Evolutionary conservation across 2,113 vertebrate genomes (phyloP), one percentile per base, ranked within the genome.

Genomic region (Cynoglossus semilaevis): DNA sequence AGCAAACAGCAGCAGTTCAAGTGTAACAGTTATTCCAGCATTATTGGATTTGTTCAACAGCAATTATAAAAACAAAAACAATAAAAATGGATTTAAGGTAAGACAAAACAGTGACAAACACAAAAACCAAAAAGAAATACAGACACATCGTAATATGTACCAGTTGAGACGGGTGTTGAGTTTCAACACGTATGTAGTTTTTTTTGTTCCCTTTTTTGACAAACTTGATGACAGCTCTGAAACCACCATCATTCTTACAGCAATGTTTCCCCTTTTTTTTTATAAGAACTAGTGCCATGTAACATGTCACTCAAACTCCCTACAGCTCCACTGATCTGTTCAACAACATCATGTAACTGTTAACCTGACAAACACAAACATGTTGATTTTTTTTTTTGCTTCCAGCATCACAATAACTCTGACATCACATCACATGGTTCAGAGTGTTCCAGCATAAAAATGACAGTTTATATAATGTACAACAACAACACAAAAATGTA

Each of bases 11-110:
- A 83, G 60, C 69, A 66, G 76, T 80, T 86, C 53, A 74, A 77
- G 68, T 77, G 84, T 83, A 88, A 86, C 86, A 88, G 84, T 77
- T 58, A 50, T 63, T 86, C 80, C 86, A 85, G 86, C 80, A 79
- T 70, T 45, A 48, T 40, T 53, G 37, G 13, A 58, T 69, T 66
- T 44, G 51, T 77, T 78, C 46, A 50, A 64, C 13, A 58, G 38
- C 34, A 74, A 74, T 67, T 7, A 37, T 36, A 4, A 15, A 15
- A 47, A 43, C 18, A 48, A 75, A 9, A 51, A 71, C 42, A 63
- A 61, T n/a, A 54, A 56, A 59, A 60, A 62, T 15, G 67, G 38
- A 49, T 67, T 11, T 62, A 42, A 51, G 58, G 80, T 36, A 72
- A 46, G 29, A 48, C 5, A 50, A 9, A 19, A 47, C 12, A 64